Percentiles rank a stretch among this genome's conserved stretches.
phyloP scores from a whole-genome alignment of 2,113 vertebrate genomes.

The Pituophis catenifer region DNA sequence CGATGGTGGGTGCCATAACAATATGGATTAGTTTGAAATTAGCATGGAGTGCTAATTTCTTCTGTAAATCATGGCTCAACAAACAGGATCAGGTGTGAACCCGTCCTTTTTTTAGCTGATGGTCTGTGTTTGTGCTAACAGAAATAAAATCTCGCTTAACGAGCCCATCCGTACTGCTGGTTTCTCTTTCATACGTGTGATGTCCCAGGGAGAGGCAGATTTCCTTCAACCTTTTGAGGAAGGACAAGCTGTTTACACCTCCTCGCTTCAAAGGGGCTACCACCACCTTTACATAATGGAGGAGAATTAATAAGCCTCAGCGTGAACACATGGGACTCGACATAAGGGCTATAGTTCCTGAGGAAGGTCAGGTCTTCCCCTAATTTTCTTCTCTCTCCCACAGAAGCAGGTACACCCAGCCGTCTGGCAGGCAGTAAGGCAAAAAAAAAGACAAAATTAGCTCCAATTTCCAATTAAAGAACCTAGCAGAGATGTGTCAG shows the following conservation, averaged over 20 bases:
- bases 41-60: background rate
- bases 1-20: background rate
- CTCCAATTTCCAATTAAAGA: background rate
- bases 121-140: background rate
- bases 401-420: background rate
- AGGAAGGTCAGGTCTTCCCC: background rate
- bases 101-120: background rate
- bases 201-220: background rate
- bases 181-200: background rate
- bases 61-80: background rate
- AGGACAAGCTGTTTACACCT: background rate
- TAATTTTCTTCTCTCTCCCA: background rate
- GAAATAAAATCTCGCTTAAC: background rate
- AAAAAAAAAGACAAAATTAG: background rate
- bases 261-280: background rate
- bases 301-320: background rate
- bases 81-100: background rate
- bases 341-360: background rate
- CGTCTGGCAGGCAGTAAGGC: background rate
- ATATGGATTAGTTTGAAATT: background rate
- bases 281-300: background rate
- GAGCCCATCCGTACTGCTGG: background rate
- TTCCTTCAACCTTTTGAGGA: background rate
- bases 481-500: background rate
- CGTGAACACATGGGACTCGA: background rate